Evolutionary conservation across 2,888 invertebrate species (phyloP), one percentile per base, ranked within the genome.

Genomic region (Rhagophthalmus giganteus): DNA sequence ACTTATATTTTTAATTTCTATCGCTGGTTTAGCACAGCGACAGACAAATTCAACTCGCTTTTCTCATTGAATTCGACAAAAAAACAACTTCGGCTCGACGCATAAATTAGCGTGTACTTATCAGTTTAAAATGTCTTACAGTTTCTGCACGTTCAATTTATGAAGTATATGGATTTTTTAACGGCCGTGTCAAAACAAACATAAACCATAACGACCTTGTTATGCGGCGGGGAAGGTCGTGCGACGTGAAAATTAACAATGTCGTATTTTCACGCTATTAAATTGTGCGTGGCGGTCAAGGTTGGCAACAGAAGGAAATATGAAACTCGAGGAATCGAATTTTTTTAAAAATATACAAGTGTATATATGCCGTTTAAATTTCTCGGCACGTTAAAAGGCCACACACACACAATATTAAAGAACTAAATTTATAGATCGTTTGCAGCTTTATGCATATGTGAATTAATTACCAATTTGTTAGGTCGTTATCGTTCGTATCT

Each of bases 391-490:
- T 11, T 41, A 8, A 20, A 20, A n/a, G 31, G 31, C 25, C 32
- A 41, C 25, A 41, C n/a, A 20, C 2, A 16, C 34, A 34, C 16
- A 9, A 26, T 26, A 26, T 26, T 42, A 26, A 28, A 44, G 14
- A 42, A 35, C 12, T 2, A 34, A 44, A 44, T 44, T 44, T 34
- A 44, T 34, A 34, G 20, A 33, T 13, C 33, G 30, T 44, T 44
- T 34, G 34, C 27, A 44, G 20, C 27, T 34, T 44, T 35, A 35
- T 44, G 44, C 44, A 44, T 27, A 44, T 44, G 44, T 44, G 44
- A 34, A 28, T 34, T 35, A 44, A 34, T 34, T 44, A 44, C 44
- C 35, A 44, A 44, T 44, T 44, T 34, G 34, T 35, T 28, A 11
- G 33, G 41, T 34, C 20, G 42, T 34, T 27, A 33, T 34, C 34